phyloP scores from a whole-genome alignment of 2,888 invertebrate species.

The Sinotaia quadrata region DNA sequence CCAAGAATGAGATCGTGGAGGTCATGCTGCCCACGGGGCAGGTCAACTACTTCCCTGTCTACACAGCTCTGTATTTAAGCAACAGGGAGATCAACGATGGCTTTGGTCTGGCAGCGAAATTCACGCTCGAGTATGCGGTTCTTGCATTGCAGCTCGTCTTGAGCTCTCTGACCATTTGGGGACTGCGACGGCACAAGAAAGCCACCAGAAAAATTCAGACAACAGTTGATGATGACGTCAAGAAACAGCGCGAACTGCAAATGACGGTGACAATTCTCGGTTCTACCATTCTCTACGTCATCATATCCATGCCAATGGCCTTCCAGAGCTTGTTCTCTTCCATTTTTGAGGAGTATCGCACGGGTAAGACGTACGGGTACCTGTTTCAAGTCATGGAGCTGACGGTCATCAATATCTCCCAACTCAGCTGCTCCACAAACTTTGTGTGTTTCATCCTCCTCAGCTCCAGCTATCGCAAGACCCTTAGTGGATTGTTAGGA shows the following conservation, averaged over 20 bases:
- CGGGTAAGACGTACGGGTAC: neutral
- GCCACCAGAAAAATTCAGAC: neutral
- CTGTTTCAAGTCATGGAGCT: neutral
- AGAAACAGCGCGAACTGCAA: neutral
- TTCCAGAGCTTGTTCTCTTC: neutral
- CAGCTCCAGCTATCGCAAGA: too few relatives aligned
- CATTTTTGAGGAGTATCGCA: neutral
- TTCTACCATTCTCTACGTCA: neutral
- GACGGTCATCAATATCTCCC: neutral
- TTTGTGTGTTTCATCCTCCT: too few relatives aligned
- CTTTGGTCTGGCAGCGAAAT: neutral
- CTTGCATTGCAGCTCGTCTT: neutral
- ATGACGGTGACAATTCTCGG: neutral
- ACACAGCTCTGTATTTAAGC: neutral
- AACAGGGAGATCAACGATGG: neutral
- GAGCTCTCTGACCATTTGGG: neutral
- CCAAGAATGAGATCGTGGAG: neutral
- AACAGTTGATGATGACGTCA: neutral
- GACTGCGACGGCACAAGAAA: neutral
- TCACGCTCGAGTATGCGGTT: neutral
- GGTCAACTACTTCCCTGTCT: neutral
- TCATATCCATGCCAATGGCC: neutral
- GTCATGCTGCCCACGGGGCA: neutral
- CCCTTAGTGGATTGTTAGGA: too few relatives aligned
- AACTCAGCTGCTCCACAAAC: too few relatives aligned